Evolutionary conservation across 2,888 invertebrate genomes (phyloP).

Genomic region (Phalera bucephala): DNA sequence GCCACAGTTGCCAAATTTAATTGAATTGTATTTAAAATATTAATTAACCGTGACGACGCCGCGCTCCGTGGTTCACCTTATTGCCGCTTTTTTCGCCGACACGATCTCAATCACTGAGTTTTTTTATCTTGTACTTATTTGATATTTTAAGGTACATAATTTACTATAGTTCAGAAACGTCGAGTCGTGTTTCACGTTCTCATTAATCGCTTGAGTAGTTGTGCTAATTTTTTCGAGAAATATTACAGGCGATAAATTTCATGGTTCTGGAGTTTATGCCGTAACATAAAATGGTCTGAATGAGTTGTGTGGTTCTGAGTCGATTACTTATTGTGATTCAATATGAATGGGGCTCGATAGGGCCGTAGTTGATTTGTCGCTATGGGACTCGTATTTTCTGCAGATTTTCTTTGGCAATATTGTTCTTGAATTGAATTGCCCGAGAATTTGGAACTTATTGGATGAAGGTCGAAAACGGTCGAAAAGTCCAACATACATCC

Average conservation of each 20-base stretch:
- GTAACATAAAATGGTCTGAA: constrained; percentile 59
- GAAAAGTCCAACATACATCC: too few species aligned
- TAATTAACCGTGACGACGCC: constrained; percentile 67
- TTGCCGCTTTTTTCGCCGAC: constrained; percentile 63
- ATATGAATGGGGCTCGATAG: constrained; percentile 44
- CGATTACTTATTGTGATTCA: constrained; percentile 51
- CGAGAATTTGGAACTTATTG: too few species aligned
- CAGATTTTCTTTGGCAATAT: constrained; percentile 3
- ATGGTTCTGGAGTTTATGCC: constrained; percentile 64
- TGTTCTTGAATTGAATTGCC: too few species aligned
- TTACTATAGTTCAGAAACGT: constrained; percentile 63
- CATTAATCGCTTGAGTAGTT: constrained; percentile 77
- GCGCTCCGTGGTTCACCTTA: constrained; percentile 55
- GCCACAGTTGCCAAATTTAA: constrained; percentile 57
- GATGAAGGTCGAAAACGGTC: too few species aligned
- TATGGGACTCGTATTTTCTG: constrained; percentile 20
- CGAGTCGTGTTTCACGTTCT: constrained; percentile 74
- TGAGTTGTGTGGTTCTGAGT: constrained; percentile 46
- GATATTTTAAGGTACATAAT: constrained; percentile 71
- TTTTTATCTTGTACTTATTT: constrained; percentile 59
- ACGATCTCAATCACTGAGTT: constrained; percentile 62
- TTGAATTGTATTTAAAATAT: constrained; percentile 71
- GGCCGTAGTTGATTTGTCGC: constrained; percentile 31
- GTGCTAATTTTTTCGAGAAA: constrained; percentile 75
- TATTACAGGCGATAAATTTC: constrained; percentile 69